Percentiles rank a stretch among this genome's conserved stretches.
These are phyloP conservation scores for Phalanger gymnotis DNA, from an alignment of 2,797 vertebrate species.

Conservation along the genomic window DNA sequence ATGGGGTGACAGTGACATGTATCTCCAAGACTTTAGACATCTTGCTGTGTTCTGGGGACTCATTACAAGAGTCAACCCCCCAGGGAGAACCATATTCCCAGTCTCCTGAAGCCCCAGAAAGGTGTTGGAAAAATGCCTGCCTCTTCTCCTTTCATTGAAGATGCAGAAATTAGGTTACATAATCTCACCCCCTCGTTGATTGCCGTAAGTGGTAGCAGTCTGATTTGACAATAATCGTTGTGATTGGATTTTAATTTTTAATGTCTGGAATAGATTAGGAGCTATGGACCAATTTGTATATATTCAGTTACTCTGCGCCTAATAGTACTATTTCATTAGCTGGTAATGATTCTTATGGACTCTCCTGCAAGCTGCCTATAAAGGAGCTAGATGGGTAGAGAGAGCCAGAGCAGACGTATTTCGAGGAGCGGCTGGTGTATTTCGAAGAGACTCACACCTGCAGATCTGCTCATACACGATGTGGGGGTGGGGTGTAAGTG, in stretches of 20 bases:
- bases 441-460: not conserved
- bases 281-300: conserved; percentile 47
- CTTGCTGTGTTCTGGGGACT: not conserved
- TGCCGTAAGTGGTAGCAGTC: conserved; percentile 39
- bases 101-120: not conserved
- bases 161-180: conserved; percentile 63
- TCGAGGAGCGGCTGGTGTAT: not conserved
- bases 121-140: not conserved
- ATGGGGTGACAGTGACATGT: not conserved
- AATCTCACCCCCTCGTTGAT: conserved; percentile 49
- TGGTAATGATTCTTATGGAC: not conserved
- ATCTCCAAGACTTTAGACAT: not conserved
- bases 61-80: not conserved
- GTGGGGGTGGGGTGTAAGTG: not conserved
- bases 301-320: conserved; percentile 51
- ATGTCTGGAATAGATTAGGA: conserved; percentile 68
- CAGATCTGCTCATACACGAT: conserved; percentile 40
- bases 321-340: conserved; percentile 51
- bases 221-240: conserved; percentile 66
- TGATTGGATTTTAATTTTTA: conserved; percentile 82
- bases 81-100: not conserved
- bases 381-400: not conserved
- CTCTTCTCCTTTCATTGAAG: not conserved
- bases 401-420: not conserved
- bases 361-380: not conserved